Evolutionary conservation across 1,140 invertebrate species (phyloP), one percentile per base, ranked within the genome.

Genomic region (Lepidurus couesii): DNA sequence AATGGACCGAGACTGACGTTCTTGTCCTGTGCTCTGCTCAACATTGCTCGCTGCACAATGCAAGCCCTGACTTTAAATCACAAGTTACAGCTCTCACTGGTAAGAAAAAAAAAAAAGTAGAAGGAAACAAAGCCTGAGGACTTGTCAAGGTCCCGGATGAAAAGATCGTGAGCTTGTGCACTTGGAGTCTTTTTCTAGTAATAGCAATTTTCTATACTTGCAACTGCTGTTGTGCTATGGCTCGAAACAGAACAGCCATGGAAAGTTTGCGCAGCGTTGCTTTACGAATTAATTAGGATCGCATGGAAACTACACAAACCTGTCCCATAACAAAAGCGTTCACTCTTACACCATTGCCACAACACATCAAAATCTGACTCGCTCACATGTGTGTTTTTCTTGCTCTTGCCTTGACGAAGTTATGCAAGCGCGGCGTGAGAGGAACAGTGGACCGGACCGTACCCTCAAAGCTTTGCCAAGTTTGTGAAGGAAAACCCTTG

Each of bases 281-380:
- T 65, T 21, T 16, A 13, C 21, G 16, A 65, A 65, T 65, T 65
- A 13, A 65, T 21, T 13, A 65, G 21, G 53, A 8, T 65, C 16
- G 53, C 16, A 65, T 65, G 53, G 53, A 65, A 65, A 65, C 53
- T 65, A n/a, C 53, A 65, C 45, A 47, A 47, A 47, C 34, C 34
- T 34, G 34, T 34, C 34, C 34, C 34, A 34, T 34, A 34, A 34
- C 3, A 34, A 34, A 34, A 34, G 34, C 34, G 3, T 34, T 34
- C 34, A 34, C 34, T 34, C 34, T 34, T 34, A 34, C 34, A 34
- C 34, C 34, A 34, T 4, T 34, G 34, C 34, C 34, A 34, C 34
- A 4, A 34, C 34, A 34, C 34, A 4, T 34, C 34, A 34, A 34
- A 34, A 34, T 34, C 34, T 4, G 34, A 34, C 34, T 34, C 34